These are phyloP conservation scores for Carlito syrichta DNA, from an alignment of 2,113 vertebrate genomes.

Conservation along the genomic window DNA sequence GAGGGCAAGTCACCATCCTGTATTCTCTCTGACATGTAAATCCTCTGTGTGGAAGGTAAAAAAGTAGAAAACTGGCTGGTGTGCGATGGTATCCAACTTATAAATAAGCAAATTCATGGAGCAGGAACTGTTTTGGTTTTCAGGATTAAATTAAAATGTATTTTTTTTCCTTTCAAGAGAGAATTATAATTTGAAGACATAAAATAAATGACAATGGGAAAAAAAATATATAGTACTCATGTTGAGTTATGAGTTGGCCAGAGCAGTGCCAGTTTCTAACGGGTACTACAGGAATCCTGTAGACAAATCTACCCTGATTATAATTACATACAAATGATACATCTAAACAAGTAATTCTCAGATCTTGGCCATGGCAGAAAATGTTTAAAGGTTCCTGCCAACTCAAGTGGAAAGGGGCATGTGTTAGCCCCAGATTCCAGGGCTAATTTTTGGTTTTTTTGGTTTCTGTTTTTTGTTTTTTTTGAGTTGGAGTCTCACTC, in stretches of 20 bases:
- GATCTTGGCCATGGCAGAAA: neutral
- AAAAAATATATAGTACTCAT: too few species aligned
- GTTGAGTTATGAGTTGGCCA: neutral
- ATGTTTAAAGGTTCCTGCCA: neutral
- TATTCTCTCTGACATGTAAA: neutral
- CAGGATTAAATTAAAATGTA: neutral
- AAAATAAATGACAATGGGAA: too few species aligned
- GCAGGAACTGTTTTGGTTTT: neutral
- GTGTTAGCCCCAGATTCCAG: neutral
- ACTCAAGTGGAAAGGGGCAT: neutral
- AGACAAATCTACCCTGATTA: neutral
- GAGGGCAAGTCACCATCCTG: accelerated
- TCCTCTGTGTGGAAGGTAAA: neutral
- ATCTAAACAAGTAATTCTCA: neutral
- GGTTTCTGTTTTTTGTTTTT: too few species aligned
- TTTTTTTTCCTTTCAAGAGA: neutral
- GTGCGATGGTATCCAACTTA: neutral
- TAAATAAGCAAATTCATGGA: neutral
- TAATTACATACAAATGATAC: neutral
- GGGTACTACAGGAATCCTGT: neutral
- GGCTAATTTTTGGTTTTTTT: neutral
- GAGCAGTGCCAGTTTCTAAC: neutral
- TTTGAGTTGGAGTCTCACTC: too few species aligned
- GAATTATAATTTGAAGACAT: neutral
- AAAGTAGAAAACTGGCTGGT: neutral